Evolutionary conservation across 2,797 vertebrate genomes (phyloP), one percentile per base, ranked within the genome.

Genomic region (Enteromius mattozi): DNA sequence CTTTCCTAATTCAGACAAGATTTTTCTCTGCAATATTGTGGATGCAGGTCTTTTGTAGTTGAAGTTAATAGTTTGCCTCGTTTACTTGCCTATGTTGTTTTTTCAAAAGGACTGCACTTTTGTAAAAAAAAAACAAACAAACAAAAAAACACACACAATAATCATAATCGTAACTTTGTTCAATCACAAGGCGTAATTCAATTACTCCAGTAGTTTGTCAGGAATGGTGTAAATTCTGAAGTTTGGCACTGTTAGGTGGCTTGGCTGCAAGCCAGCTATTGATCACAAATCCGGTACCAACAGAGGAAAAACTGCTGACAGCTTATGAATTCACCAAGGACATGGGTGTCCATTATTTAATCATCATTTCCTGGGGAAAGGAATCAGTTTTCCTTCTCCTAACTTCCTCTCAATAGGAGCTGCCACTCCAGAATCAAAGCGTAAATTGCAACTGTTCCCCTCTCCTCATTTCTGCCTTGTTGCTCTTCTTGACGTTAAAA

Each of bases 251-350:
- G 86, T 69, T 74, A 69, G 77, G 71, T 80, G 35, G 66, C 45
- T 80, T 89, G 88, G 82, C 78, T 21, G 9, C 14, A 2, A 71
- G 90, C 93, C 93, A 94, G 93, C 91, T 94, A 95, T 94, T 93
- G 94, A 95, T 93, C 86, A 84, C 85, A 87, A 88, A 82, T 89
- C 83, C 27, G 82, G 81, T 80, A 86, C 80, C 42, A 69, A 89
- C 77, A 78, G 19, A 63, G 24, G 71, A 69, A 88, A 90, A 93
- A 91, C 61, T 90, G 93, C 92, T 91, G 90, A 90, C 86, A 92
- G 89, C 89, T 89, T 87, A 89, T 49, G 68, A 92, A 93, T 92
- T 89, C 80, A 90, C 88, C 83, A 68, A 87, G 80, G 5, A 89
- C 45, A 72, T 83, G 85, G 83, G 85, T 86, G 82, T 82, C 88